phyloP scores from a whole-genome alignment of 1,140 invertebrate species.

The Cyclina sinensis region DNA sequence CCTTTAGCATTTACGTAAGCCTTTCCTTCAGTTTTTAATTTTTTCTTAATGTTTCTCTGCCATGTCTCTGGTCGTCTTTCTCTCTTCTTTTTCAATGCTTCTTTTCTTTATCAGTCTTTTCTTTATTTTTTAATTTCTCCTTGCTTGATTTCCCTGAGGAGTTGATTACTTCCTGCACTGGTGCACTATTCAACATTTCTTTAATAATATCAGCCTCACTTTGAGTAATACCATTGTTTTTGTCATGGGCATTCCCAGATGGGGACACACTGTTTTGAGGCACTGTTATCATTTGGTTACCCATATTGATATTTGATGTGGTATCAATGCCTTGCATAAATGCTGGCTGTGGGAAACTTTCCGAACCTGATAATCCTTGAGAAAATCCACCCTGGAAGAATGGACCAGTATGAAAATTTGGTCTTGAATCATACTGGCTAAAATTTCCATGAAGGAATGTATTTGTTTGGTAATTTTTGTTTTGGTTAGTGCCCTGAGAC shows the following conservation, averaged over 20 bases:
- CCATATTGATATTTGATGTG: constrained; percentile 11
- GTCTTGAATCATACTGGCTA: constrained; percentile 46
- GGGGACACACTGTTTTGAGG: constrained; percentile 1
- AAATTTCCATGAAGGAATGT: constrained; percentile 48
- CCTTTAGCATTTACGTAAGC: constrained; percentile 63
- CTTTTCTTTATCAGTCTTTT: constrained; percentile 45
- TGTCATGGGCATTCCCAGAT: neutral
- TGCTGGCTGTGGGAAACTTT: constrained; percentile 41
- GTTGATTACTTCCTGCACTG: constrained; percentile 44
- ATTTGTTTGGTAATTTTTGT: constrained; percentile 48
- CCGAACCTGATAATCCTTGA: constrained; percentile 33
- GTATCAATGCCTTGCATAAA: constrained; percentile 53
- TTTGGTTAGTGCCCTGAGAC: constrained; percentile 49
- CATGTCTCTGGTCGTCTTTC: constrained; percentile 62
- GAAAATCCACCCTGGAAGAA: constrained; percentile 64
- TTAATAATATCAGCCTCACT: constrained; percentile 62
- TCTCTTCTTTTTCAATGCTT: constrained; percentile 47
- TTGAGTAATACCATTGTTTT: constrained; percentile 34
- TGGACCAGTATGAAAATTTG: constrained; percentile 33
- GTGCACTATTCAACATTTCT: constrained; percentile 54
- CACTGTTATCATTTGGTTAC: constrained; percentile 12
- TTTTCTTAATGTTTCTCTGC: constrained; percentile 66
- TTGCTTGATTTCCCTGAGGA: constrained; percentile 33
- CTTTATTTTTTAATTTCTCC: constrained; percentile 26
- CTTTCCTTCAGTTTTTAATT: constrained; percentile 64